These are phyloP conservation scores for Nephrocerus scutellatus DNA, from an alignment of 2,888 invertebrate species.

Conservation along the genomic window DNA sequence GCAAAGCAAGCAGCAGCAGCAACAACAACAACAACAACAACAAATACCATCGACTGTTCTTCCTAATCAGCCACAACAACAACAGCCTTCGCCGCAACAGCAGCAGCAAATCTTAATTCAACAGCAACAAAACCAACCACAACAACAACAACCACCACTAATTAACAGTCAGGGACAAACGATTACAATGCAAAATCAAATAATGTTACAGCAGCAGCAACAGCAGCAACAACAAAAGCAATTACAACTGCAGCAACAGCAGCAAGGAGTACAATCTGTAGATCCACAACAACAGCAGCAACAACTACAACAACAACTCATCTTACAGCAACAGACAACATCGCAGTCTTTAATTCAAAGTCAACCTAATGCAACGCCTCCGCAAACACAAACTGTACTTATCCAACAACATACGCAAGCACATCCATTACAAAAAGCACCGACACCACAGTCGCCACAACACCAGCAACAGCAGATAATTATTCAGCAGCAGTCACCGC, in stretches of 20 bases:
- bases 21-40: constrained; percentile 36
- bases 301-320: constrained; percentile 29
- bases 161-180: constrained; percentile 10
- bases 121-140: constrained; percentile 32
- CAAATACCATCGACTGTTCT: no score
- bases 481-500: constrained; percentile 51
- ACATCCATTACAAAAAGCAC: constrained; percentile 37
- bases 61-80: constrained; percentile 41
- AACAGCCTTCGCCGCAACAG: constrained; percentile 29
- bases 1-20: no score
- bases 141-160: constrained; percentile 31
- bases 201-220: constrained; percentile 50
- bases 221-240: constrained; percentile 53
- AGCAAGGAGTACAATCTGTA: constrained; percentile 28
- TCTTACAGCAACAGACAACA: constrained; percentile 27
- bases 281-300: constrained; percentile 52
- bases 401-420: constrained; percentile 37
- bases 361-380: no score
- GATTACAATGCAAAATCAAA: constrained; percentile 30
- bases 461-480: constrained; percentile 54
- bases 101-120: constrained; percentile 24
- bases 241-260: constrained; percentile 31
- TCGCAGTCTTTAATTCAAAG: no score
- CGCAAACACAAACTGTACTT: constrained; percentile 44
- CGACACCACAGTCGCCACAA: constrained; percentile 37